phyloP scores from a whole-genome alignment of 2,113 vertebrate genomes.

The Dinomys branickii region DNA sequence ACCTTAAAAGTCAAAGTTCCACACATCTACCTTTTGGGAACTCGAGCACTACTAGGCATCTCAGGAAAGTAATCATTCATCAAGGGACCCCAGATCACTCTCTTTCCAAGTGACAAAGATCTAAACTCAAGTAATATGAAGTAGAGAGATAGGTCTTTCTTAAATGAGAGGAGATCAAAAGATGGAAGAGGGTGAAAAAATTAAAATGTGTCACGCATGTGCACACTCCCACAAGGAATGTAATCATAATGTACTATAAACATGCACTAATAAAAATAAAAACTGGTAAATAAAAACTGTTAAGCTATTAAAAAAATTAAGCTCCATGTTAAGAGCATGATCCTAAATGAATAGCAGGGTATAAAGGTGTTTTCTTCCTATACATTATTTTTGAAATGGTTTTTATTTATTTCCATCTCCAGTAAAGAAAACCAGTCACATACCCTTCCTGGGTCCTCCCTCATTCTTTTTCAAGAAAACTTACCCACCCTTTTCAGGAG shows the following conservation, averaged over 20 bases:
- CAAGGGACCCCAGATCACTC: not conserved
- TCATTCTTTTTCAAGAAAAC: conserved; percentile 33
- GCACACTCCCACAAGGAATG: not conserved
- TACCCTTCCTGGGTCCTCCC: not conserved
- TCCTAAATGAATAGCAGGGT: not conserved
- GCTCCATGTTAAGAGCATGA: not conserved
- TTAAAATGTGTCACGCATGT: not conserved
- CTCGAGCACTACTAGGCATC: not conserved
- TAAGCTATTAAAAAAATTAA: not conserved
- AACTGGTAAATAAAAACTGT: not conserved
- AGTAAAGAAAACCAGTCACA: not conserved
- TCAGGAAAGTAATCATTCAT: not conserved
- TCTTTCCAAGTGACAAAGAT: not conserved
- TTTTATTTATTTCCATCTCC: not conserved
- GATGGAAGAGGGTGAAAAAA: not conserved
- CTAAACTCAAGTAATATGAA: not conserved
- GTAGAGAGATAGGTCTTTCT: not conserved
- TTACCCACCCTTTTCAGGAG: not conserved
- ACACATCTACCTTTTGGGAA: not conserved
- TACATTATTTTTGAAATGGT: not conserved
- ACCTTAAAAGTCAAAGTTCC: not conserved
- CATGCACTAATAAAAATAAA: not conserved
- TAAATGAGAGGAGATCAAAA: not conserved
- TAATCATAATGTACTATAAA: not conserved
- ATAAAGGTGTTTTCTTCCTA: not conserved